Evolutionary conservation across 2,888 invertebrate species (phyloP), one percentile per base, ranked within the genome.

Genomic region (Portevinia maculata): DNA sequence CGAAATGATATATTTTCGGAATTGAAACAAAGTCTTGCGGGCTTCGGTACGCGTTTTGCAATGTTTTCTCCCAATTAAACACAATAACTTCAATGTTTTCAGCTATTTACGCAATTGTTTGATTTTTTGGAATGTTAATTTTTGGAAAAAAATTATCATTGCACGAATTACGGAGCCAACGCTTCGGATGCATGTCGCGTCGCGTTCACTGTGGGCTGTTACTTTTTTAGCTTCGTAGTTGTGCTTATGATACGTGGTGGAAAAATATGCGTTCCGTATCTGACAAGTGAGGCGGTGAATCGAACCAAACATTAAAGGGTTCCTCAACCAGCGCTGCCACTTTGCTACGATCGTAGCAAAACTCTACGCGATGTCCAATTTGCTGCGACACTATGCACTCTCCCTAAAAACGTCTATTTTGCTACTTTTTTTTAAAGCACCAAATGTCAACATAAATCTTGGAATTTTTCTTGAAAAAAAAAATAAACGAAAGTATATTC

Each of bases 101-200:
- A 17, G 21, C 3, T 34, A 60, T 32, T 50, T 55, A 1, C 64
- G 57, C 64, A 44, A 24, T 53, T 21, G 5, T 17, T 28, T 53
- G 52, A 17, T 39, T 37, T 48, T 48, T 67, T 13, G 15, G 5
- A 15, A 44, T 50, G 48, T 28, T 39, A 17, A 57, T 67, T 67
- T 67, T 53, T 9, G 7, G 37, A 34, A 2, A 44, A 67, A 67
- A 46, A 48, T 34, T 67, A n/a, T 46, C 17, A 69, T 70, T 76
- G 59, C 62, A 73, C 78, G 57, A 70, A 52, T 57, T 78, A 30
- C 52, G 50, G 65, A 57, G 44, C 44, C 60, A 67, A 62, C 83
- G 76, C 78, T 52, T 65, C 60, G 71, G 73, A 78, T 83, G 78
- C 83, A 78, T 78, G 41, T 83, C 78, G 83, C 83, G 78, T 73